Conservation (phyloP, 1,140 invertebrate genomes). For the Saccostrea glomerata region DNA sequence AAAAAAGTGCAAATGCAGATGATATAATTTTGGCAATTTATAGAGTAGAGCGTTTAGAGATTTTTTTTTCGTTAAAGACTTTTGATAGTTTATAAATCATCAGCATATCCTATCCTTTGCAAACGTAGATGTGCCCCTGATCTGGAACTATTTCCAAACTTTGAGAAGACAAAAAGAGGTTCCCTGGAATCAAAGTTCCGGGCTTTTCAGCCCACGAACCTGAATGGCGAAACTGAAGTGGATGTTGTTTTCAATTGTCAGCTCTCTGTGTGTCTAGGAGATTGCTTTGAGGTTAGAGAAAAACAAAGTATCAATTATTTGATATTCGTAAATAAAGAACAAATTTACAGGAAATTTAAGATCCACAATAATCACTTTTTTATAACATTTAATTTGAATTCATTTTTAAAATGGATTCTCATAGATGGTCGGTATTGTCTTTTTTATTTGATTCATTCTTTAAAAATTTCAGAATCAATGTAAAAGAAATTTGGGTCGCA, state of each 20-base stretch:
- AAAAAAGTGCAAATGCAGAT: background rate
- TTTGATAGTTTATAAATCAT: no score
- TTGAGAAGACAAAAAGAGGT: conserved; percentile 47
- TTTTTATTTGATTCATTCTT: background rate
- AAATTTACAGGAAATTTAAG: no score
- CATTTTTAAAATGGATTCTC: no score
- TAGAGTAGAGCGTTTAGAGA: no score
- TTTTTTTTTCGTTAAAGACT: no score
- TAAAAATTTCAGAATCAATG: background rate
- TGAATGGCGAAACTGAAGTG: conserved; percentile 46
- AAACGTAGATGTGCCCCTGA: conserved; percentile 55
- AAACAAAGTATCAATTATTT: background rate
- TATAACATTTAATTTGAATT: no score
- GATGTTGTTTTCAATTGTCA: conserved; percentile 59
- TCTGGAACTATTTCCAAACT: conserved; percentile 60
- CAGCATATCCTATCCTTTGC: no score
- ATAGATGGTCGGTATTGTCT: background rate
- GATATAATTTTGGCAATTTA: no score
- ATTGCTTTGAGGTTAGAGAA: conserved; percentile 52
- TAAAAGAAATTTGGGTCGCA: background rate
- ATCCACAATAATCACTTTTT: no score
- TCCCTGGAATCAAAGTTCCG: conserved; percentile 48
- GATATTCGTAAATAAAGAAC: no score
- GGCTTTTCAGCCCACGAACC: conserved; percentile 60
- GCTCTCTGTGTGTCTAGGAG: conserved; percentile 53